Percentiles rank a stretch among this genome's conserved stretches.
phyloP scores from a whole-genome alignment of 2,888 invertebrate species.

The Blastobasis adustella region DNA sequence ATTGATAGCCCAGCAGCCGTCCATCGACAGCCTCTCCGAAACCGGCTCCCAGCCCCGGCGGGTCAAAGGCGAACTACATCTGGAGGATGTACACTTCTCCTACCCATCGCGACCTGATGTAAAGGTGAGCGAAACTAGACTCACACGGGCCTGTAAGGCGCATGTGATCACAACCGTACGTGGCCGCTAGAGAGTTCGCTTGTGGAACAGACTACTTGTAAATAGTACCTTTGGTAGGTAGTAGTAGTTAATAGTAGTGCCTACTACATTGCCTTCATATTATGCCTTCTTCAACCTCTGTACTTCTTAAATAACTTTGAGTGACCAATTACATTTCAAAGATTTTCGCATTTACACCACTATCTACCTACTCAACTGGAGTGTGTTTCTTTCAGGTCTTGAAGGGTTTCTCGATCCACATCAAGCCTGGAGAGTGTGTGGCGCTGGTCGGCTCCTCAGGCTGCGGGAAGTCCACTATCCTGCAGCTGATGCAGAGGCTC shows the following conservation, averaged over 20 bases:
- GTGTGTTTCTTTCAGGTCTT: slow-evolving; percentile 66
- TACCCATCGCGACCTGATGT: slow-evolving; percentile 87
- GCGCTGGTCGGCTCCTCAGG: slow-evolving; percentile 85
- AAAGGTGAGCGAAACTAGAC: slow-evolving; percentile 48
- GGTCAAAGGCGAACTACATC: slow-evolving; percentile 79
- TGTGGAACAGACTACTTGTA: too few relatives aligned
- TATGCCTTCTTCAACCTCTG: too few relatives aligned
- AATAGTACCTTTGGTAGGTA: too few relatives aligned
- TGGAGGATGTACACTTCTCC: slow-evolving; percentile 81
- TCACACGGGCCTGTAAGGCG: background rate
- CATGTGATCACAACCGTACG: too few relatives aligned
- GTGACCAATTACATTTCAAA: too few relatives aligned
- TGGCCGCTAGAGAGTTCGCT: too few relatives aligned
- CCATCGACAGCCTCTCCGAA: slow-evolving; percentile 79
- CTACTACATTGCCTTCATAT: too few relatives aligned
- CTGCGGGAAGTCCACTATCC: slow-evolving; percentile 87
- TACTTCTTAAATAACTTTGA: too few relatives aligned
- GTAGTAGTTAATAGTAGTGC: too few relatives aligned
- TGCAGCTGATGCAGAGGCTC: slow-evolving; percentile 83
- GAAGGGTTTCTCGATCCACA: slow-evolving; percentile 77
- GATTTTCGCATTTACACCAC: too few relatives aligned
- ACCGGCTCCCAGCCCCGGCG: slow-evolving; percentile 75
- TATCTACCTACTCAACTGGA: background rate
- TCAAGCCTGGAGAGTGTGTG: slow-evolving; percentile 80
- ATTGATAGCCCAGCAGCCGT: slow-evolving; percentile 81